Base-by-base conservation (phyloP, 2,113 vertebrate species). In the Sander vitreus region DNA sequence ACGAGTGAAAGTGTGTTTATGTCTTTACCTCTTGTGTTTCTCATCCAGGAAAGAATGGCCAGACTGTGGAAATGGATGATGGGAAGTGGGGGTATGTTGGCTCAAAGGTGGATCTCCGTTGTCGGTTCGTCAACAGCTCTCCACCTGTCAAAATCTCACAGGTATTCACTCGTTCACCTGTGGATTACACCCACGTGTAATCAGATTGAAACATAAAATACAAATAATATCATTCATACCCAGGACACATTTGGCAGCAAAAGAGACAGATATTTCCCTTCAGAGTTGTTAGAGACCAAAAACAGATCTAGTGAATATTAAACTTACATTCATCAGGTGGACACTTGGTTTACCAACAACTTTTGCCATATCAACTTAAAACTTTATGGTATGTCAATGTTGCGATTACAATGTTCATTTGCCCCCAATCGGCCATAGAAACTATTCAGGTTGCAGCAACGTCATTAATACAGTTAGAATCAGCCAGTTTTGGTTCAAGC, bases 131-230 rank as follows among this genome's bases (percentile, higher is more conserved):
- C 91, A 99, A 98, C 93, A 97, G 95, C 0, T 94, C 95, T 69
- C 96, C 96, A 12, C 94, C 86, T 0, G 97, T 99, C 90, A 99
- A 98, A 95, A 98, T 99, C 94, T 99, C 98, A 0, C 98, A 99
- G 94, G 97, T 99, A 92, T 54, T 43, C 39, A 39, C 9, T 33
- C 18, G 11, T 54, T 48, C 19, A 36, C 6, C 8, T 63, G 43
- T 58, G 16, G 47, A 33, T 54, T 19, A 50, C 30, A 45, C 0
- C 15, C 21, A 62, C 3, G 43, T 8, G 2, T 16, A 43, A 54
- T 13, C 6, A 36, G 16, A 53, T 33, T n/a, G 43, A 54, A n/a
- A 54, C 3, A 39, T 12, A 18, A 12, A 25, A 62, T 3, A 14
- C n/a, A 72, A 19, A n/a, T 23, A 5, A 48, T 4, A 23, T 19